Conservation (phyloP, 2,113 vertebrate species). For the Periophthalmus modestus region DNA sequence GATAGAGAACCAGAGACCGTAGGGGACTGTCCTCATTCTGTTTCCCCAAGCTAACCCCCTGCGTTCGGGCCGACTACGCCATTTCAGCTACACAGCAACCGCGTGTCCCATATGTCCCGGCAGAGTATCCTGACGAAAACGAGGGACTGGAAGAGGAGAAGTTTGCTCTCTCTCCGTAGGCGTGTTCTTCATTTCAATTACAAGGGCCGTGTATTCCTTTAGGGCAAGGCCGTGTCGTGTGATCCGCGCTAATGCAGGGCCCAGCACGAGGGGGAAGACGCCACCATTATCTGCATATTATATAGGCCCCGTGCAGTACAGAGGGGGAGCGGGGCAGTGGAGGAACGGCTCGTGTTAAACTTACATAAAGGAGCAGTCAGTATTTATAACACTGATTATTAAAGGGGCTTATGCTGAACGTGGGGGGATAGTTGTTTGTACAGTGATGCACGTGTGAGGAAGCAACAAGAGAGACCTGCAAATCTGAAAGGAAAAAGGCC, state of each 20-base stretch:
- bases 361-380: slow-evolving; percentile 15
- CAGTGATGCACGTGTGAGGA: neutral
- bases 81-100: slow-evolving; percentile 65
- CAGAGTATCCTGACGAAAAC: slow-evolving; percentile 57
- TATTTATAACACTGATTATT: neutral
- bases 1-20: slow-evolving; percentile 69
- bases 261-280: slow-evolving; percentile 56
- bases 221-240: slow-evolving; percentile 71
- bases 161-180: slow-evolving; percentile 59
- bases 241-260: slow-evolving; percentile 65
- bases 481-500: no score
- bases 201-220: slow-evolving; percentile 74
- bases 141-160: slow-evolving; percentile 40
- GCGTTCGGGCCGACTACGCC: slow-evolving; percentile 60
- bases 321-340: neutral
- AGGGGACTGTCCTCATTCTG: slow-evolving; percentile 76
- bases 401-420: slow-evolving; percentile 20
- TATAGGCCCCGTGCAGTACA: slow-evolving; percentile 45
- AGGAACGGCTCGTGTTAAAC: slow-evolving; percentile 33
- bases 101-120: slow-evolving; percentile 51
- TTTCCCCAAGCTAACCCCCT: slow-evolving; percentile 67
- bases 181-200: slow-evolving; percentile 75
- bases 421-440: neutral
- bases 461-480: no score
- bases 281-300: slow-evolving; percentile 76